These are phyloP conservation scores for Drosophila truncata DNA, from an alignment of 1,140 invertebrate species.

Conservation along the genomic window DNA sequence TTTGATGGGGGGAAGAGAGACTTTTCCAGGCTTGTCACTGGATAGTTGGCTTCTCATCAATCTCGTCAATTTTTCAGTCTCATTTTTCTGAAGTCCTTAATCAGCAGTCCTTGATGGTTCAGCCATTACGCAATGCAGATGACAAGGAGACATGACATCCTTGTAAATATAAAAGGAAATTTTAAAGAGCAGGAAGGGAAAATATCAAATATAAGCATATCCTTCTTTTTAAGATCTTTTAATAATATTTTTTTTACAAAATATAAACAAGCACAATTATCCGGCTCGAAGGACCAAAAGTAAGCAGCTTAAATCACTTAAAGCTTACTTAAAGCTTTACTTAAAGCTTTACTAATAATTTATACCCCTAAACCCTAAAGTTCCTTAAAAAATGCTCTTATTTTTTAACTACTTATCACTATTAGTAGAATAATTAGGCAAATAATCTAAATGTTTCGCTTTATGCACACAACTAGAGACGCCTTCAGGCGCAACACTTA, in stretches of 20 bases:
- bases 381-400: too few species aligned
- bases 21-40: conserved; percentile 18
- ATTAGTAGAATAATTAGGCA: conserved; percentile 1
- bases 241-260: too few species aligned
- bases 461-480: conserved; percentile 5
- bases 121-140: conserved; percentile 8
- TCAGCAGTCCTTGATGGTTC: conserved; percentile 16
- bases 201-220: too few species aligned
- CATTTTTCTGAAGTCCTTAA: conserved; percentile 15
- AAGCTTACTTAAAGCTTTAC: too few species aligned
- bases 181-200: not conserved
- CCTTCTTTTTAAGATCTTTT: too few species aligned
- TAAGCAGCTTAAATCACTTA: too few species aligned
- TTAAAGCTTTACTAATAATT: too few species aligned
- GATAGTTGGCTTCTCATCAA: conserved; percentile 43
- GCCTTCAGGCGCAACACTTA: conserved; percentile 9
- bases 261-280: too few species aligned
- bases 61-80: conserved; percentile 34
- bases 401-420: not conserved
- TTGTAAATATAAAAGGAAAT: not conserved
- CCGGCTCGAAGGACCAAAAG: too few species aligned
- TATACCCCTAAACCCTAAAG: not conserved
- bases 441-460: not conserved
- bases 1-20: too few species aligned
- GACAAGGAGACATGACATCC: not conserved